Base-by-base conservation (phyloP, 2,888 invertebrate species). In the Torymus auratus region DNA sequence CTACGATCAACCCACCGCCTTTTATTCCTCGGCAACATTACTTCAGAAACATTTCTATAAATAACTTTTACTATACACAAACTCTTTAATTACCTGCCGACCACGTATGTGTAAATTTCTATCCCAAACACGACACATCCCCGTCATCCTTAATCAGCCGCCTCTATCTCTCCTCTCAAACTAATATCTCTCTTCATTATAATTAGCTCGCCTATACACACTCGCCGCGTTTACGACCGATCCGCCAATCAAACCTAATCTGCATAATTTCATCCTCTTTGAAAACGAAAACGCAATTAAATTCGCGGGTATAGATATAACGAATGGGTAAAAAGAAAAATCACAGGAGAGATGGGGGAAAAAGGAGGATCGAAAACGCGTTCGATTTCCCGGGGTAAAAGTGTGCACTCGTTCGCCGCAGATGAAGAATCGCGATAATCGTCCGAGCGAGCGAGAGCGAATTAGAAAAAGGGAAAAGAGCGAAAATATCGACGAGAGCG, bases 391-490 rank as follows among this genome's bases (percentile, higher is more conserved):
- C 77, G 58, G 41, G 69, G 82, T 70, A 80, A 80, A 80, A 80
- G 78, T 78, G 75, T 68, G n/a, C n/a, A 68, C 61, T 50, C 70
- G 62, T 68, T 73, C 71, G 17, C 23, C 52, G 50, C 71, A 68
- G 79, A 82, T 79, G 79, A 64, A 52, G 76, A 79, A 65, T 75
- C 79, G 61, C 61, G 80, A 82, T 82, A 82, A 82, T 78, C 79
- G 68, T 20, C 15, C 52, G 20, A 12, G n/a, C 20, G 17, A 28
- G 72, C 79, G 79, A 82, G 82, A 82, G 79, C 76, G 84, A 85
- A 84, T 82, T 80, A 81, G 83, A 82, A 82, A 83, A 83, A 83
- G 82, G 80, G 83, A 83, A 83, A 83, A 80, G 75, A 75, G 79
- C 81, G 72, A 69, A 60, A 50, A 68, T 62, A 15, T 60, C 58